These are phyloP conservation scores for Gila robusta DNA, from an alignment of 2,797 vertebrate genomes.

Conservation along the genomic window DNA sequence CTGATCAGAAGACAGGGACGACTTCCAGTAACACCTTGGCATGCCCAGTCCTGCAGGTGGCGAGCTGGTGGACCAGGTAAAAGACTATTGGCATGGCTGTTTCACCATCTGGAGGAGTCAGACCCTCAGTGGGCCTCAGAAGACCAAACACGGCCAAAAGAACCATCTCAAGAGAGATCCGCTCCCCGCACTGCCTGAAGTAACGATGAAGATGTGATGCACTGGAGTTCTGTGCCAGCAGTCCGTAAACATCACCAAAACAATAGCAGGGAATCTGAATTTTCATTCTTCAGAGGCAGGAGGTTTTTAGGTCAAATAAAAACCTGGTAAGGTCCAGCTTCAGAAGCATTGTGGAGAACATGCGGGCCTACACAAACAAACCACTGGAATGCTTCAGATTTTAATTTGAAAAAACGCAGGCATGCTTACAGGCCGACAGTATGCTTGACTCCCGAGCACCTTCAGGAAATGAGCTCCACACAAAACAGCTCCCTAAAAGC, in stretches of 20 bases:
- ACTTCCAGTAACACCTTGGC: slow-evolving; percentile 39
- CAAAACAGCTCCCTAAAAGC: slow-evolving; percentile 27
- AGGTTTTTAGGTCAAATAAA: neutral
- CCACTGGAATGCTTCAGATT: slow-evolving; percentile 10
- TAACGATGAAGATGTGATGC: neutral
- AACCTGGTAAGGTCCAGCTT: neutral
- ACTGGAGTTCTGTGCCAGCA: neutral
- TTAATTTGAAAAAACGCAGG: slow-evolving; percentile 15
- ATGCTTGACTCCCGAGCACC: slow-evolving; percentile 25
- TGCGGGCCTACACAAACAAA: slow-evolving; percentile 18
- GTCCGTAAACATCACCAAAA: neutral
- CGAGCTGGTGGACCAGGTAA: slow-evolving; percentile 19
- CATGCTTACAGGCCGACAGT: neutral
- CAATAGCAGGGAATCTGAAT: neutral
- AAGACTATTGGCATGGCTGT: slow-evolving; percentile 30
- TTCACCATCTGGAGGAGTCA: slow-evolving; percentile 16
- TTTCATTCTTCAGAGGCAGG: slow-evolving; percentile 5
- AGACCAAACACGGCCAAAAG: neutral
- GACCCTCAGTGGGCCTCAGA: neutral
- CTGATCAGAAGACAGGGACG: neutral
- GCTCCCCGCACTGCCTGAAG: neutral
- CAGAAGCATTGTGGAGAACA: neutral
- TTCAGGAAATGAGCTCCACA: slow-evolving; percentile 56
- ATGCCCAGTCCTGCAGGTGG: slow-evolving; percentile 41
- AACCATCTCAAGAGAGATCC: neutral